Evolutionary conservation across 1,140 invertebrate species (phyloP), one percentile per base, ranked within the genome.

Genomic region (Theocolax elegans): DNA sequence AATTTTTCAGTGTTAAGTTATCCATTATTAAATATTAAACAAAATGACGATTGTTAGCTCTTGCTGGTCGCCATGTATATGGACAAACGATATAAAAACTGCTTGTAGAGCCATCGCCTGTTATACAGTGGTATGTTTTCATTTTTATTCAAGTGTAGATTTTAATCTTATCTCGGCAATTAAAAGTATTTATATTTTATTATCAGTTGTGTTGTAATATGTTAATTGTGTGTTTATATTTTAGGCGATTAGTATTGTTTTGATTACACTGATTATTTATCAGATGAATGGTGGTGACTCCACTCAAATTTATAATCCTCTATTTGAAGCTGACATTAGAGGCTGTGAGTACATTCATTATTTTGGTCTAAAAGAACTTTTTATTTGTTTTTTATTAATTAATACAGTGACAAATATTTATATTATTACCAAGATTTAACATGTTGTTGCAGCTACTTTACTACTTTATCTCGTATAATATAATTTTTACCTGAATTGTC

Each of bases 1-100:
- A n/a, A n/a, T n/a, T n/a, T n/a, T n/a, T n/a, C n/a, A n/a, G n/a
- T n/a, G n/a, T n/a, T n/a, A n/a, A n/a, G n/a, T n/a, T 53, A 25
- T 60, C n/a, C 23, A 23, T 48, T 17, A 3, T 13, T 51, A 53
- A 51, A 29, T 49, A 15, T 60, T 21, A 1, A 27, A 23, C 1
- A 21, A 21, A 56, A 21, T 94, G 92, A 89, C 90, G n/a, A 81
- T 92, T 2, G 74, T 95, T 38, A 86, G 91, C 78, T 91, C 93
- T 1, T 95, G 92, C 81, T 96, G 94, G 94, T 94, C 93, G 2
- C 94, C 94, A 49, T 93, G 91, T 77, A 91, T 95, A 74, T 95
- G 93, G 91, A 92, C 92, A 12, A 91, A 93, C 71, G 89, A 90
- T 80, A 86, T 95, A 1, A 92, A 92, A 79, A 89, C 88, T 62